phyloP scores from a whole-genome alignment of 2,797 vertebrate genomes.

The Pseudopleuronectes americanus region DNA sequence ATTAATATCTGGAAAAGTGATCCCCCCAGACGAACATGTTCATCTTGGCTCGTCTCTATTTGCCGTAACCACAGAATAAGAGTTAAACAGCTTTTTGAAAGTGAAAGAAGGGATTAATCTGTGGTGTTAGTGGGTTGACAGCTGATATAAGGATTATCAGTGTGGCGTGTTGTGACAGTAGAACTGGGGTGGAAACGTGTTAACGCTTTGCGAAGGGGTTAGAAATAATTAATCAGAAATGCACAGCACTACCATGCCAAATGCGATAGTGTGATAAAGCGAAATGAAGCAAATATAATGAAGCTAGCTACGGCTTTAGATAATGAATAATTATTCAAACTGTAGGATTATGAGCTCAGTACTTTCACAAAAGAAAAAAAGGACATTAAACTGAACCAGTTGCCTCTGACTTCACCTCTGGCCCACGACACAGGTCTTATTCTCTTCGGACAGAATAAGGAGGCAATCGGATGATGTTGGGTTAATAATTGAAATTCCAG shows the following conservation, averaged over 20 bases:
- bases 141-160: conserved; percentile 56
- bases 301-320: conserved; percentile 26
- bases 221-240: conserved; percentile 38
- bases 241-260: conserved; percentile 21
- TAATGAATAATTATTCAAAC: conserved; percentile 43
- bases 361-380: conserved; percentile 13
- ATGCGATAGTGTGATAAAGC: conserved; percentile 31
- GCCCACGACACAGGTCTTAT: not conserved
- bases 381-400: conserved; percentile 2
- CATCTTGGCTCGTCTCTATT: conserved; percentile 23
- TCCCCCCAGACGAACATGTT: not conserved
- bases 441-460: not conserved
- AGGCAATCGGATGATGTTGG: not conserved
- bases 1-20: conserved; percentile 5
- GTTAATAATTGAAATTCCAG: conserved; percentile 4
- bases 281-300: conserved; percentile 41
- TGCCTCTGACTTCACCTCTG: not conserved
- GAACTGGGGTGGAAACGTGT: conserved; percentile 40
- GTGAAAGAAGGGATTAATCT: conserved; percentile 48
- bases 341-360: conserved; percentile 17
- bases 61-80: conserved; percentile 8
- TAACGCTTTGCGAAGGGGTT: conserved; percentile 33
- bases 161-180: conserved; percentile 34
- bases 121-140: conserved; percentile 40
- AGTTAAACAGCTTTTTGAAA: conserved; percentile 37